A percentile compares a stretch with the other conserved stretches of the same genome.
These are phyloP conservation scores for Cyanoramphus novaezelandiae DNA, from an alignment of 2,113 vertebrate genomes.

Conservation along the genomic window DNA sequence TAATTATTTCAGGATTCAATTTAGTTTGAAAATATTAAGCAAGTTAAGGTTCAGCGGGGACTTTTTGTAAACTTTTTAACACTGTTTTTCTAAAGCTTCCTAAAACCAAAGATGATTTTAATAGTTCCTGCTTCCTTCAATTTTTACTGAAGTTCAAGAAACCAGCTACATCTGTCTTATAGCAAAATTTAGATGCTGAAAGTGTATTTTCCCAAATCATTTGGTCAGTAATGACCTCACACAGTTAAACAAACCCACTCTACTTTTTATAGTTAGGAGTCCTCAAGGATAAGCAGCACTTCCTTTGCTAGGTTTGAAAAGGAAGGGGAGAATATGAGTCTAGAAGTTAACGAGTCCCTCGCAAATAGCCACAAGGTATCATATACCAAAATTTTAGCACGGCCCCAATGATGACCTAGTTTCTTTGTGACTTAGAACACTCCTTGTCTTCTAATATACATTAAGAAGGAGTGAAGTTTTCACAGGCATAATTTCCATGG, in stretches of 20 bases:
- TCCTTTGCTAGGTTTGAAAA: slow-evolving; percentile 1
- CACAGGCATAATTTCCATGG: neutral
- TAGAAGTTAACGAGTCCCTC: neutral
- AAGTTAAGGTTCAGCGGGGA: neutral
- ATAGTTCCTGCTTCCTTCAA: neutral
- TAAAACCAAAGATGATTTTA: neutral
- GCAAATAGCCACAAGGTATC: neutral
- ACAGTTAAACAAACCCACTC: neutral
- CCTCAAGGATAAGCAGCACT: neutral
- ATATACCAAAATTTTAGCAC: neutral
- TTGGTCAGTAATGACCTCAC: neutral
- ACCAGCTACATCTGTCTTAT: neutral
- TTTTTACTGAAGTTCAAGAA: neutral
- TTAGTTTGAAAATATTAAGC: neutral
- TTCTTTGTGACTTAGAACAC: neutral
- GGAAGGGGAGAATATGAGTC: neutral
- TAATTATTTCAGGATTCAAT: neutral
- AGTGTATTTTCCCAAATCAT: neutral
- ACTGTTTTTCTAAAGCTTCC: neutral
- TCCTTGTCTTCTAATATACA: neutral
- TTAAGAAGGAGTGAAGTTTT: neutral
- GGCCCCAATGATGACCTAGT: neutral
- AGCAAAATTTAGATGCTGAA: neutral
- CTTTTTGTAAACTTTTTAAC: neutral
- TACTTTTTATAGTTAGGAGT: neutral